Evolutionary conservation across 2,797 vertebrate genomes (phyloP).

Genomic region (Cheirogaleus major): DNA sequence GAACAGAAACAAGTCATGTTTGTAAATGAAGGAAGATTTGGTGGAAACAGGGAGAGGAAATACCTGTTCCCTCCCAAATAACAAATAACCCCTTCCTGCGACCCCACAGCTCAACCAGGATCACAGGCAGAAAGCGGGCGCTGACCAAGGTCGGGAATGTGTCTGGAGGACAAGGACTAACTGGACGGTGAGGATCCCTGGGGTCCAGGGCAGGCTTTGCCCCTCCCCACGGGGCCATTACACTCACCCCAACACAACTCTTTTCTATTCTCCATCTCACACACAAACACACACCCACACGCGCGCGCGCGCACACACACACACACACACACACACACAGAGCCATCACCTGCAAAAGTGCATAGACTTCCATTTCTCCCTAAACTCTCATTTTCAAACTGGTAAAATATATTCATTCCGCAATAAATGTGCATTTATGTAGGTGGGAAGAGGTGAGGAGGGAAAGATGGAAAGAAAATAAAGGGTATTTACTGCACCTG

Average conservation of each 20-base stretch:
- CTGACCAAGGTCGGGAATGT: not conserved
- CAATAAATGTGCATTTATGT: not conserved
- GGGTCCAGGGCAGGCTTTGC: not conserved
- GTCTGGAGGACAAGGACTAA: not conserved
- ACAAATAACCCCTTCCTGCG: not conserved
- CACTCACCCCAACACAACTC: not conserved
- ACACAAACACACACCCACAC: not conserved
- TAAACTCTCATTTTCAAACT: constrained; percentile 30
- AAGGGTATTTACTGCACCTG: not conserved
- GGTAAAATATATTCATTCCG: not conserved
- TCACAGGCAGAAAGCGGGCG: constrained; percentile 33
- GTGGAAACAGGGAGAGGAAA: not conserved
- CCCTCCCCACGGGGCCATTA: not conserved
- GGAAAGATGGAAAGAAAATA: not conserved
- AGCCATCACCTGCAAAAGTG: not conserved
- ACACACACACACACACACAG: not conserved
- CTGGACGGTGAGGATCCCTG: no score
- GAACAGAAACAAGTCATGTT: not conserved
- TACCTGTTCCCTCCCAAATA: not conserved
- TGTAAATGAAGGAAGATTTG: not conserved
- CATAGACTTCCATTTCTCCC: not conserved
- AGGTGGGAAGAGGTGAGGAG: not conserved
- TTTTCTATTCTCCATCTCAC: not conserved
- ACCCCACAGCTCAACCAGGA: not conserved
- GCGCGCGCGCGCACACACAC: no score